phyloP scores from a whole-genome alignment of 2,888 invertebrate species.

The Epistrophella euchroma region DNA sequence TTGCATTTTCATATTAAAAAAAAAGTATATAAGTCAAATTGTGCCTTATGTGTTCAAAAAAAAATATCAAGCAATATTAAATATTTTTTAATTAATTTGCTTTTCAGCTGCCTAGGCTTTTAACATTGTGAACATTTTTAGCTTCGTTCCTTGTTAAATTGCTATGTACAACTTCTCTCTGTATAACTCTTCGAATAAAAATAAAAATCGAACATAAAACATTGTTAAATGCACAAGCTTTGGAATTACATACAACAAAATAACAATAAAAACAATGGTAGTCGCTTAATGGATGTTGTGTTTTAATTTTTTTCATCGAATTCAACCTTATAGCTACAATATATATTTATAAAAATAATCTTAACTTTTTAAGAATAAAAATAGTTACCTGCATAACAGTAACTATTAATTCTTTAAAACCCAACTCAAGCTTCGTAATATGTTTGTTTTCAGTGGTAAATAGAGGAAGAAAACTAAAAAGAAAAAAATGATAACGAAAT shows the following conservation, averaged over 20 bases:
- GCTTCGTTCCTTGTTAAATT: slow-evolving; percentile 40
- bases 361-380: no score
- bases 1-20: slow-evolving; percentile 51
- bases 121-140: slow-evolving; percentile 42
- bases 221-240: slow-evolving; percentile 57
- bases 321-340: no score
- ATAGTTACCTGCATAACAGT: no score
- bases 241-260: slow-evolving; percentile 40
- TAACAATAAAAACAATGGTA: slow-evolving; percentile 35
- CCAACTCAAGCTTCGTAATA: no score
- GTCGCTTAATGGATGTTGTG: slow-evolving; percentile 15
- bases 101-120: slow-evolving; percentile 70
- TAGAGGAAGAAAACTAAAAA: no score
- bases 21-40: slow-evolving; percentile 42
- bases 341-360: no score
- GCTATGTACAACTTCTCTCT: slow-evolving; percentile 26
- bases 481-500: no score
- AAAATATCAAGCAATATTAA: slow-evolving; percentile 4
- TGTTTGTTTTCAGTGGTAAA: no score
- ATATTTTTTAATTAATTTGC: slow-evolving; percentile 60
- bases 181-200: slow-evolving; percentile 33
- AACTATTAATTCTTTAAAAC: no score
- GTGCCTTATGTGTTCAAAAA: slow-evolving; percentile 53
- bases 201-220: slow-evolving; percentile 10
- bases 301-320: slow-evolving; percentile 1